Evolutionary conservation across 2,888 invertebrate genomes (phyloP), one percentile per base, ranked within the genome.

Genomic region (Tolmerus cingulatus): DNA sequence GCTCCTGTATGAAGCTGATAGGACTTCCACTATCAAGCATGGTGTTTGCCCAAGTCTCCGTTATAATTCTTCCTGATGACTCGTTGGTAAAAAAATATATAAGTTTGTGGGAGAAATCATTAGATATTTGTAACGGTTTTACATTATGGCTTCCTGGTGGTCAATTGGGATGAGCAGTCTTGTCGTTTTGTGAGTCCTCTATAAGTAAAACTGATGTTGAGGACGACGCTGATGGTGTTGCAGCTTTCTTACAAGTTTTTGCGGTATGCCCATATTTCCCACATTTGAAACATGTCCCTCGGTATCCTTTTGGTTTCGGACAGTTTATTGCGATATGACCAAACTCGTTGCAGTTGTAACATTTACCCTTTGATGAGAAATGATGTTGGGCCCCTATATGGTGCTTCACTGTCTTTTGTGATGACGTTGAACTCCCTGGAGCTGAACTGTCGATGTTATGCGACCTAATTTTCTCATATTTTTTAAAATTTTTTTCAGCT

Each of bases 1-100:
- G 19, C 14, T 76, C 86, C n/a, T 76, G 86, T 23, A 76, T 27
- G 27, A 86, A 86, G 19, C 86, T 86, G 0, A 86, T 86, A 16
- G 76, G 86, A 16, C 34, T 34, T 34, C 34, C 34, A 0, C 30
- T 78, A 23, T 79, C 79, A 2, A 86, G 4, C 14, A 84, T 57
- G 0, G 74, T 66, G 16, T 84, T 34, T 14, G 79, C 79, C 23
- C 34, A 19, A 5, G 66, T n/a, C 14, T 40, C 23, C 1, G 23
- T 66, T 1, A 66, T 2, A 34, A 37, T n/a, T 19, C 40, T 23
- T 43, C 43, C 2, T 37, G 37, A 7, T 7, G 37, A 37, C 78
- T 14, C 19, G 19, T 78, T 40, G 40, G 40, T 78, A 5, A 78
- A 46, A 46, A 1, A 46, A 46, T 46, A 46, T 16, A 12, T 46